These are phyloP conservation scores for Apodemus agrarius DNA, from an alignment of 2,797 vertebrate genomes.

Conservation along the genomic window DNA sequence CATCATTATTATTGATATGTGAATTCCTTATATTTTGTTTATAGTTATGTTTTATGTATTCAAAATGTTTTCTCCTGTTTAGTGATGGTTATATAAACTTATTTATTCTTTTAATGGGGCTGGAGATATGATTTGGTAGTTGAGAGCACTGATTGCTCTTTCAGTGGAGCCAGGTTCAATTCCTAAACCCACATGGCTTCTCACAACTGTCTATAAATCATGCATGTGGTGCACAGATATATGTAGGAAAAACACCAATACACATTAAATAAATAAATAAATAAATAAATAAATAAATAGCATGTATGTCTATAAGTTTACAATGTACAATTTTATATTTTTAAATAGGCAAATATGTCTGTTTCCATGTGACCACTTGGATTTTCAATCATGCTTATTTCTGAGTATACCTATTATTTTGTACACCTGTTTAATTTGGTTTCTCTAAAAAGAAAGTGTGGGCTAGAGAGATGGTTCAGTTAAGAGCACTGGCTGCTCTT, in stretches of 20 bases:
- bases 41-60: conserved; percentile 9
- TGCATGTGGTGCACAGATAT: background rate
- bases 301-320: conserved; percentile 34
- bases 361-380: conserved; percentile 15
- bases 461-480: background rate
- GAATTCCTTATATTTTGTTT: background rate
- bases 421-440: conserved; percentile 39
- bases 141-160: background rate
- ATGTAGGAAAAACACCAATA: background rate
- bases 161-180: background rate
- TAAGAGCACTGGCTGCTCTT: background rate
- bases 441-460: conserved; percentile 50
- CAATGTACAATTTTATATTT: conserved; percentile 41
- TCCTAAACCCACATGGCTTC: background rate
- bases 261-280: background rate
- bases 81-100: conserved; percentile 49
- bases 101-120: background rate
- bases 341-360: conserved; percentile 10
- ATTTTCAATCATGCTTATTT: conserved; percentile 13
- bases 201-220: background rate
- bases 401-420: conserved; percentile 1
- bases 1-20: background rate
- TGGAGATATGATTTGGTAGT: background rate
- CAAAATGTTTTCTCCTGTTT: conserved; percentile 40
- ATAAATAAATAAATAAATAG: background rate